Evolutionary conservation across 2,888 invertebrate species (phyloP).

Genomic region (Amphipoea oculea): DNA sequence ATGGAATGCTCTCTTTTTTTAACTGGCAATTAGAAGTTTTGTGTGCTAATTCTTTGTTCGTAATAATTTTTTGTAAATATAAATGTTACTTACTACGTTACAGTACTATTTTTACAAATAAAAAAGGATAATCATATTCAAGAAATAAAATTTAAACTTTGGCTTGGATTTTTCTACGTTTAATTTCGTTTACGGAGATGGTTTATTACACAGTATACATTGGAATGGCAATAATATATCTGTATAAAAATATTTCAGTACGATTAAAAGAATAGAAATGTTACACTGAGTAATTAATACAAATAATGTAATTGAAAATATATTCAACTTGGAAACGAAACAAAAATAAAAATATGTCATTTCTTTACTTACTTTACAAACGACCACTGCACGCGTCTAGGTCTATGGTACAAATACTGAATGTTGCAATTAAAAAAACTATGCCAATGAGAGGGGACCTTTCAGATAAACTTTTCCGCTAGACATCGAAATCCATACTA

Average conservation of each 20-base stretch:
- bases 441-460: slow-evolving; percentile 18
- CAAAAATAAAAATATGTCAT: slow-evolving; percentile 4
- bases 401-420: slow-evolving; percentile 53
- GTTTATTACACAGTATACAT: neutral
- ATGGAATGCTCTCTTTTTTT: slow-evolving; percentile 14
- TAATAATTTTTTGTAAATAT: neutral
- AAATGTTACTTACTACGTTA: fast-evolving
- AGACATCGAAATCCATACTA: neutral
- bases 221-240: neutral
- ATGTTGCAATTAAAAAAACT: slow-evolving; percentile 31
- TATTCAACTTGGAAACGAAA: neutral
- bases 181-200: slow-evolving; percentile 12
- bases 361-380: slow-evolving; percentile 41
- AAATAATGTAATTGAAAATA: neutral
- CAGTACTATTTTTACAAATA: neutral
- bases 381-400: slow-evolving; percentile 16
- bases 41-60: neutral
- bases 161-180: neutral
- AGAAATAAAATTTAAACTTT: neutral
- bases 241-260: neutral
- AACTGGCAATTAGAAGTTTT: slow-evolving; percentile 5
- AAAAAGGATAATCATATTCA: fast-evolving
- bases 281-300: neutral
- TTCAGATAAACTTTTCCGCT: neutral
- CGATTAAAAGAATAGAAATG: fast-evolving